These are phyloP conservation scores for Clarias fuscus DNA, from an alignment of 2,797 vertebrate genomes.

Conservation along the genomic window DNA sequence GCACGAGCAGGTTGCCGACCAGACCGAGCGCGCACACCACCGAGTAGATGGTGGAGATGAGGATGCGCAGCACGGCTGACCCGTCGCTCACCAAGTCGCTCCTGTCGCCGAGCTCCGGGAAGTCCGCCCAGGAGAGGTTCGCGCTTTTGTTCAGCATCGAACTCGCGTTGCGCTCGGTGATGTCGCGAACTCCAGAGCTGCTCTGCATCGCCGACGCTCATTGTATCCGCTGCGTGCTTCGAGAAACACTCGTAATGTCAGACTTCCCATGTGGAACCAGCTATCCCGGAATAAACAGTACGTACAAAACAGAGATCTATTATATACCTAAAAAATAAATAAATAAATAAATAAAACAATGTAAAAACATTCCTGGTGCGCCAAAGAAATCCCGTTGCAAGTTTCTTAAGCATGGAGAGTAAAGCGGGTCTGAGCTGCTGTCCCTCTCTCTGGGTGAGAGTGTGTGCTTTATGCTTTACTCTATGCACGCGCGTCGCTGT, in stretches of 20 bases:
- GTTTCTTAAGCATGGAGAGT: background rate
- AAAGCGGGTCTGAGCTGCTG: background rate
- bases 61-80: constrained; percentile 77
- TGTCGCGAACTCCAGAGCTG: constrained; percentile 63
- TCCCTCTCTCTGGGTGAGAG: background rate
- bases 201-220: constrained; percentile 52
- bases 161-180: constrained; percentile 58
- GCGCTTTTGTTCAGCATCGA: constrained; percentile 61
- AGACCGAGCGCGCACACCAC: constrained; percentile 91
- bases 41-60: constrained; percentile 87
- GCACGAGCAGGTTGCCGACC: constrained; percentile 88
- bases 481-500: background rate
- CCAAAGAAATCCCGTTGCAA: background rate
- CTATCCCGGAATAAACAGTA: background rate
- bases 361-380: background rate
- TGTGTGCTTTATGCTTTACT: background rate
- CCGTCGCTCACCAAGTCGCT: constrained; percentile 68
- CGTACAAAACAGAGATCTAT: too few species aligned
- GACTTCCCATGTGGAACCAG: background rate
- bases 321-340: background rate
- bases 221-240: background rate
- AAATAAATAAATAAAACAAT: too few species aligned
- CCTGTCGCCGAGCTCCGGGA: constrained; percentile 49
- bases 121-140: constrained; percentile 55
- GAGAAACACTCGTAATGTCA: background rate